Base-by-base conservation (phyloP, 2,888 invertebrate species). In the Sinhomidia bicolor region DNA sequence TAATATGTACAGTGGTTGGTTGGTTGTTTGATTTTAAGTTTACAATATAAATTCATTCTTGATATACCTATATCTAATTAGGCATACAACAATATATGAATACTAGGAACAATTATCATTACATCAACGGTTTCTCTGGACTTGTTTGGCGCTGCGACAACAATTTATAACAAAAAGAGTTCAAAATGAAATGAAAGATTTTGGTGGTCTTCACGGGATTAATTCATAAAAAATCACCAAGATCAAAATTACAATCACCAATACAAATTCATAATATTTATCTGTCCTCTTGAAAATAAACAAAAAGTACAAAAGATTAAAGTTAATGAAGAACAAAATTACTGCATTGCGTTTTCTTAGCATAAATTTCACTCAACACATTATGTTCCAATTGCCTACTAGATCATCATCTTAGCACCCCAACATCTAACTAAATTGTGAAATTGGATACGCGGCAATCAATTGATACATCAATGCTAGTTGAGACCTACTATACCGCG, bases 31-130 rank as follows among this genome's bases (percentile, higher is more conserved):
- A 10, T 68, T 68, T 14, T n/a, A 36, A 17, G 14, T 47, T 47
- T 51, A 14, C 17, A 6, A 41, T 60, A 32, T 9, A 3, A 68
- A 68, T 41, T 68, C 41, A 4, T 36, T 2, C 41, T 9, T 41
- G 10, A 65, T 57, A 20, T 60, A n/a, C 29, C 12, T 60, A 17
- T 29, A 12, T 60, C 60, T 60, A 60, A 10, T 14, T 60, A 14
- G n/a, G n/a, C n/a, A 32, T 68, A 32, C n/a, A 60, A 12, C 29
- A 29, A 29, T 60, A 23, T 41, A 68, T 36, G n/a, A 68, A 68
- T 68, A 68, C 32, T 68, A 68, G 41, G 36, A 68, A 68, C 41
- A 68, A 68, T 68, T 17, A 68, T 68, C 10, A 26, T 62, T 10
- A 20, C 9, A 68, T 32, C 29, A 68, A 41, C 32, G 17, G 36